Evolutionary conservation across 2,797 vertebrate genomes (phyloP).

Genomic region (Hippocampus kuda): DNA sequence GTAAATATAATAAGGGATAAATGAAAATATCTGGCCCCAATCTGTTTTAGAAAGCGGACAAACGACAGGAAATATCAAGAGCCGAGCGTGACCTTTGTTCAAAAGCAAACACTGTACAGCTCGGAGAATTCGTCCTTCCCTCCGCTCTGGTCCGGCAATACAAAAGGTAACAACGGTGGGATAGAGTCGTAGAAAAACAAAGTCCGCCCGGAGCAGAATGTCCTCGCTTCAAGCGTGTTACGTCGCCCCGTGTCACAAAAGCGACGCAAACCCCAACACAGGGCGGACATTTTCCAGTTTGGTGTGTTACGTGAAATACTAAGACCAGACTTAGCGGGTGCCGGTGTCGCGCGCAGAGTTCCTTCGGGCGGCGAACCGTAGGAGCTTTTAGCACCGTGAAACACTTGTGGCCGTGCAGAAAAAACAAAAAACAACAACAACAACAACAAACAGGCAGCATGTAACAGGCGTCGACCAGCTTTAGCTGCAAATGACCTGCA

Average conservation of each 20-base stretch:
- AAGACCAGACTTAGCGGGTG: not conserved
- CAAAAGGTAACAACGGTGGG: conserved; percentile 24
- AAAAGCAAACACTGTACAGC: conserved; percentile 50
- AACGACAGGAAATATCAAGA: conserved; percentile 44
- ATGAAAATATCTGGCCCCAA: conserved; percentile 37
- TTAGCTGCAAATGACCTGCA: conserved; percentile 1
- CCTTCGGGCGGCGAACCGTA: not conserved
- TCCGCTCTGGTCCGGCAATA: conserved; percentile 20
- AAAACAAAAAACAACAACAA: too few relatives aligned
- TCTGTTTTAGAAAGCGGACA: conserved; percentile 59
- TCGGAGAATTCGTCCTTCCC: conserved; percentile 15
- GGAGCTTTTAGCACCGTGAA: conserved; percentile 1
- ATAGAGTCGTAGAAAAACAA: conserved; percentile 33
- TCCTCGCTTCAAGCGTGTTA: conserved; percentile 6
- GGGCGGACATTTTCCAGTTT: conserved; percentile 1
- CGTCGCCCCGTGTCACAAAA: not conserved
- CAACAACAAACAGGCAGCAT: not conserved
- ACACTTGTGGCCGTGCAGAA: not conserved
- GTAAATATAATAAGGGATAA: conserved; percentile 56
- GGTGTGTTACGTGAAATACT: not conserved
- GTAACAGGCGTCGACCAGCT: not conserved
- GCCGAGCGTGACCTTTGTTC: conserved; percentile 54
- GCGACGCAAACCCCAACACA: too few relatives aligned
- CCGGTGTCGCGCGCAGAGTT: not conserved
- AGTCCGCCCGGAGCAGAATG: conserved; percentile 17